A percentile compares a stretch with the other conserved stretches of the same genome.
These are phyloP conservation scores for Limnothrissa miodon DNA, from an alignment of 2,113 vertebrate species.

Conservation along the genomic window DNA sequence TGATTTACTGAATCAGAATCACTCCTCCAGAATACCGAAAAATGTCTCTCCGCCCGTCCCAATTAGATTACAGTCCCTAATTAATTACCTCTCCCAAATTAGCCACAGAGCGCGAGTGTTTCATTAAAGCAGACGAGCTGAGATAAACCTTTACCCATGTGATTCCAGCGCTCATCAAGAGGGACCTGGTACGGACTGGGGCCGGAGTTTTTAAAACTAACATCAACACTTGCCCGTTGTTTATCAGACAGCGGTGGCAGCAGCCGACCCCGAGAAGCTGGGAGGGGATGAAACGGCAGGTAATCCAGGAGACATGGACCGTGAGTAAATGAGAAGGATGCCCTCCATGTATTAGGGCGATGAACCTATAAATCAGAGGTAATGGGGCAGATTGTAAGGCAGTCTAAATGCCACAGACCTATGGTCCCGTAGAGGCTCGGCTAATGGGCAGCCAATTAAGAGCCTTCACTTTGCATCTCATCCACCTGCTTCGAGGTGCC, in stretches of 20 bases:
- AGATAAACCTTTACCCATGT: neutral
- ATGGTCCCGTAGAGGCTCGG: conserved; percentile 18
- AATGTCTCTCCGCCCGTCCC: conserved; percentile 29
- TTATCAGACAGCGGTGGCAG: conserved; percentile 10
- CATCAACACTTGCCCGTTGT: neutral
- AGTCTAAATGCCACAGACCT: conserved; percentile 48
- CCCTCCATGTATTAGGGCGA: conserved; percentile 68
- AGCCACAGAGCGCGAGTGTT: conserved; percentile 43
- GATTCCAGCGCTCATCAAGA: conserved; percentile 2
- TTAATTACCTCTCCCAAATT: conserved; percentile 61
- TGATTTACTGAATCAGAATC: neutral
- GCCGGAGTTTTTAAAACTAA: conserved; percentile 16
- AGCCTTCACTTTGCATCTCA: conserved; percentile 18
- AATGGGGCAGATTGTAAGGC: conserved; percentile 52
- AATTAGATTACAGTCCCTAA: conserved; percentile 53
- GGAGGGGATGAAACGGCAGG: conserved; percentile 19
- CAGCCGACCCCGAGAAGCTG: conserved; percentile 8
- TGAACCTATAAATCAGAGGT: conserved; percentile 71
- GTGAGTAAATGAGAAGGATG: conserved; percentile 55
- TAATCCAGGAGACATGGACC: conserved; percentile 22
- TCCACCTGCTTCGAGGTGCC: conserved; percentile 6
- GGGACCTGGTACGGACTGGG: neutral
- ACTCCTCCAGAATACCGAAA: neutral
- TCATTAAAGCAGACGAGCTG: conserved; percentile 38
- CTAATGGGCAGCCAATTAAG: conserved; percentile 31